Base-by-base conservation (phyloP, 2,888 invertebrate genomes). In the Chloroclystis v-ata region DNA sequence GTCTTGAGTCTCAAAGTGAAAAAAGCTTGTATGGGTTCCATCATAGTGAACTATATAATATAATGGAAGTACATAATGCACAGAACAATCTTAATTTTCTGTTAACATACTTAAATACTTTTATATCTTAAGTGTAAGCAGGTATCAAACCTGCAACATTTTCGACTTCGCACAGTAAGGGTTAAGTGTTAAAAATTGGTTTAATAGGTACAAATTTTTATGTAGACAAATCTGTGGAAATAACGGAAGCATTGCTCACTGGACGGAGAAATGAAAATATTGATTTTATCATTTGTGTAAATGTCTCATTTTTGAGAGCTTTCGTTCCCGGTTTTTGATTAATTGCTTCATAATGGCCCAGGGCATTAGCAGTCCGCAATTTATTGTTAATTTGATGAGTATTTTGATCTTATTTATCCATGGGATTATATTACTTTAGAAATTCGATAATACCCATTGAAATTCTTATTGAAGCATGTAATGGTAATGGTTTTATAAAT, bases 341-440 rank as follows among this genome's bases (percentile, higher is more conserved):
- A 86, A 84, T 86, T 78, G 72, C 75, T 71, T 53, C 67, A 65
- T 86, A 84, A 86, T 81, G 86, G 75, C 78, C 70, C 44, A 63
- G 67, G 58, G 73, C 86, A 85, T 86, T 86, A 84, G 78, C 67
- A 69, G 51, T 25, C 52, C 66, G 60, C 65, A 78, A 75, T 76
- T 82, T 72, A 75, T 81, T 76, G 72, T 74, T 78, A 76, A 81
- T 78, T 79, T 69, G 64, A 67, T 64, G 63, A 57, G 56, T 56
- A 64, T 60, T 69, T 71, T 63, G 56, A 63, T 65, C 62, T 60
- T 63, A 63, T 65, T 62, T 61, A 63, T 60, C 47, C 29, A 35
- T 43, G 38, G 32, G 49, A 45, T 46, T 39, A 43, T 47, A 37
- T 13, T 38, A 16, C 25, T 29, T 12, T 12, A 26, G 29, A 39